These are phyloP conservation scores for Ips nitidus DNA, from an alignment of 1,140 invertebrate genomes.

Conservation along the genomic window DNA sequence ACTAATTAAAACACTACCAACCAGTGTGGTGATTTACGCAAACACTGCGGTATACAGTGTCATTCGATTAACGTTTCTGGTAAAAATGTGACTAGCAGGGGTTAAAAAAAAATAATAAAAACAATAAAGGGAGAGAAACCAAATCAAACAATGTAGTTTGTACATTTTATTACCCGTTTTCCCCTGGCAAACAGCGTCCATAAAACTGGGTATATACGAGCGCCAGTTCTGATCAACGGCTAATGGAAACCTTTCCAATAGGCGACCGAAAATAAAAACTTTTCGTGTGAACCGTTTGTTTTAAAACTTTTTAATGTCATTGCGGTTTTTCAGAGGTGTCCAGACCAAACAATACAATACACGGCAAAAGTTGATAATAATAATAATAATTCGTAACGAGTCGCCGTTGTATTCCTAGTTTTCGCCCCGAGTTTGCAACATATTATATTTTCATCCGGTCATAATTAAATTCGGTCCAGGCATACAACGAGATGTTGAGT, in stretches of 20 bases:
- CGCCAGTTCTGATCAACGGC: constrained; percentile 24
- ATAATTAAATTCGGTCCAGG: constrained; percentile 21
- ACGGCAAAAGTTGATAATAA: neutral
- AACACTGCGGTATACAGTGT: no score
- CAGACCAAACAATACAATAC: neutral
- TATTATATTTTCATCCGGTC: constrained; percentile 23
- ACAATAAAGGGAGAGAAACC: neutral
- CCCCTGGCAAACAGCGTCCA: constrained; percentile 14
- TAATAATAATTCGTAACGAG: neutral
- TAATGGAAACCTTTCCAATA: constrained; percentile 27
- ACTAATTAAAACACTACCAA: no score
- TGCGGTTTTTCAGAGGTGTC: constrained; percentile 1
- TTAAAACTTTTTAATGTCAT: constrained; percentile 14
- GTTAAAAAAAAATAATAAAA: no score
- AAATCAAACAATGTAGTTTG: constrained; percentile 25
- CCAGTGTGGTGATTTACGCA: no score
- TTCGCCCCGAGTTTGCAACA: neutral
- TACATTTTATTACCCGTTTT: constrained; percentile 25
- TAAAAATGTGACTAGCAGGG: no score
- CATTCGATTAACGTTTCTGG: no score
- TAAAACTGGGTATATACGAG: constrained; percentile 26
- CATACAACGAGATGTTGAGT: constrained; percentile 13
- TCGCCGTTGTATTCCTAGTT: constrained; percentile 1
- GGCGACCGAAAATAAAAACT: constrained; percentile 24
- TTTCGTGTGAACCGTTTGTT: constrained; percentile 11